Conservation (phyloP, 2,797 vertebrate species). For the Paramormyrops hopkinsi region DNA sequence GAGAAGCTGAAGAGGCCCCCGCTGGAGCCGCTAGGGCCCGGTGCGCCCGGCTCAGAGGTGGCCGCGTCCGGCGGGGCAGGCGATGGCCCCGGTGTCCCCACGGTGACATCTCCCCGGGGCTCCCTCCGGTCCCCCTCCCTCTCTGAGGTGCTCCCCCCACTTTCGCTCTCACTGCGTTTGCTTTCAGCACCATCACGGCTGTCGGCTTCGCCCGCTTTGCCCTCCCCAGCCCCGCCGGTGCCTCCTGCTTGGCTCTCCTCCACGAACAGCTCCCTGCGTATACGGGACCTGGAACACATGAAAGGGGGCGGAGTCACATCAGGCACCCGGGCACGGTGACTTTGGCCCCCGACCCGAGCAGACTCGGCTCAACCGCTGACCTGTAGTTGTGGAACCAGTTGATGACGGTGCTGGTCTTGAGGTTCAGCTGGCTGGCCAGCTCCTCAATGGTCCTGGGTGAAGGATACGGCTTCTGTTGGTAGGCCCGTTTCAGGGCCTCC, state of each 20-base stretch:
- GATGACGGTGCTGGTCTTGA: constrained; percentile 99
- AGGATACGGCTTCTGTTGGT: constrained; percentile 99
- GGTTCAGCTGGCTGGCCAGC: constrained; percentile 95
- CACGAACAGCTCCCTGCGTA: constrained; percentile 95
- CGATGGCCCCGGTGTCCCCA: constrained; percentile 62
- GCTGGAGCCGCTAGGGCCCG: constrained; percentile 65
- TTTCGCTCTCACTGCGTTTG: constrained; percentile 54
- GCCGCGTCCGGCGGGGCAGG: constrained; percentile 71
- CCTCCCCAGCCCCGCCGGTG: constrained; percentile 57
- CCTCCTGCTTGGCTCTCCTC: constrained; percentile 89
- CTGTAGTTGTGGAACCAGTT: constrained; percentile 99
- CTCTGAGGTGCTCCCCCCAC: constrained; percentile 48
- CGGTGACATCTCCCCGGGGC: constrained; percentile 56
- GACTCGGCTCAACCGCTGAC: constrained; percentile 71
- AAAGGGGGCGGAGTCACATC: neutral
- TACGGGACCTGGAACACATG: constrained; percentile 76
- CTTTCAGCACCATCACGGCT: constrained; percentile 93
- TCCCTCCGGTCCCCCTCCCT: constrained; percentile 59
- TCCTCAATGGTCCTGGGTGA: constrained; percentile 99
- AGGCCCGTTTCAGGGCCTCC: constrained; percentile 86
- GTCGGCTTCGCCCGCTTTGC: constrained; percentile 83
- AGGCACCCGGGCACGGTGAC: neutral
- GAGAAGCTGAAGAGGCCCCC: constrained; percentile 75
- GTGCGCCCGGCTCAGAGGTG: constrained; percentile 72
- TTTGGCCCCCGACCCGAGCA: constrained; percentile 33